Evolutionary conservation across 2,888 invertebrate genomes (phyloP), one percentile per base, ranked within the genome.

Genomic region (Tryphoninae sp.): DNA sequence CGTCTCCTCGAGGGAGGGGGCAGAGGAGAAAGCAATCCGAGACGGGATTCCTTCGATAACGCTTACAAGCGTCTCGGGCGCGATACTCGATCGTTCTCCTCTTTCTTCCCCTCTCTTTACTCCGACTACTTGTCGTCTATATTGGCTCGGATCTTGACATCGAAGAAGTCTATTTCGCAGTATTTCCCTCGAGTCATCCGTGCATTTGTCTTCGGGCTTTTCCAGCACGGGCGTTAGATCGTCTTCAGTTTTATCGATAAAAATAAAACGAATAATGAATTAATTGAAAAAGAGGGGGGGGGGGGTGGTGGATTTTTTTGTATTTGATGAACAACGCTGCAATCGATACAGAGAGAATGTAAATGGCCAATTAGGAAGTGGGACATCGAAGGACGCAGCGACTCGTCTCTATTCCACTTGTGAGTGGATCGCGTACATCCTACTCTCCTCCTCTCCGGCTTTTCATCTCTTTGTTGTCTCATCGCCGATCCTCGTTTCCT

Each of bases 41-140:
- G 76, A 78, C 78, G 45, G 23, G 49, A 78, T 75, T 81, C 71
- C 78, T 78, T 62, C 75, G 78, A 68, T 79, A 82, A 78, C 78
- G 59, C 58, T 77, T 68, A 23, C 49, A 58, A 58, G 53, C 77
- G 67, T 69, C 73, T 74, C 51, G 59, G 51, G 68, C 55, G 64
- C 55, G 78, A 67, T 68, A 82, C 67, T 51, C 58, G 81, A 78
- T 82, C 81, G 71, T 62, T 62, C 72, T 68, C 72, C 49, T 55
- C 45, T 72, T 59, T 51, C 40, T 55, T 55, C 23, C n/a, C 22
- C 26, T 33, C 26, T 58, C 64, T 45, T 3, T 26, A 26, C n/a
- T 7, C 40, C 58, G 2, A 8, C 33, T 23, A 53, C 16, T 33
- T 53, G 53, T 69, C 69, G 26, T 71, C 69, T 75, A 49, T 62